These are phyloP conservation scores for Pampusana beccarii DNA, from an alignment of 2,113 vertebrate genomes.

Conservation along the genomic window DNA sequence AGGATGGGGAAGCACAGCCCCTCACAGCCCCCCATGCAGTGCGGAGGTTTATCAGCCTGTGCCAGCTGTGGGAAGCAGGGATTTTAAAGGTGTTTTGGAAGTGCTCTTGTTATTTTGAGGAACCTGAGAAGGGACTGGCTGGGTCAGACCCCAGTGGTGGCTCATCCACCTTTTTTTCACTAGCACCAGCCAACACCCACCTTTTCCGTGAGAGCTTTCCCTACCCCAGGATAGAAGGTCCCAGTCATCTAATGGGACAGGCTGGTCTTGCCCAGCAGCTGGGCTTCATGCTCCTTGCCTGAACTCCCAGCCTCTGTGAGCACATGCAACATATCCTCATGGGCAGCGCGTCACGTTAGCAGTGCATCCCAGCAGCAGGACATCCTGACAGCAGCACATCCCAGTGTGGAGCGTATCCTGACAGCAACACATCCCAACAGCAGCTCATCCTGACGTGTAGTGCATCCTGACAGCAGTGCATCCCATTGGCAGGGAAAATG, in stretches of 20 bases:
- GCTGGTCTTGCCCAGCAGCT: background rate
- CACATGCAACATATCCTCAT: accelerated
- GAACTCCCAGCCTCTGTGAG: background rate
- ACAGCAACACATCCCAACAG: no score
- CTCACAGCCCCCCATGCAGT: accelerated
- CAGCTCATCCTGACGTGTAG: no score
- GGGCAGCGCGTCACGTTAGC: accelerated
- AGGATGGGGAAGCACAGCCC: background rate
- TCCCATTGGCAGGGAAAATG: background rate
- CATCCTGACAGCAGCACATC: no score
- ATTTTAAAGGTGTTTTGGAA: background rate
- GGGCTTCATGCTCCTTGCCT: accelerated
- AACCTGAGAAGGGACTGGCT: background rate
- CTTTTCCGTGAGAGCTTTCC: background rate
- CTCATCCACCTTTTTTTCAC: background rate
- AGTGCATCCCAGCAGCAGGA: background rate
- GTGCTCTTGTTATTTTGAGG: background rate
- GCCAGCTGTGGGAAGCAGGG: background rate
- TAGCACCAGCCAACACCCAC: accelerated
- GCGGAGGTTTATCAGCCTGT: background rate
- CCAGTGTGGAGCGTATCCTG: background rate
- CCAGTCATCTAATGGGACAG: background rate
- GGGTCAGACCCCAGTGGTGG: background rate
- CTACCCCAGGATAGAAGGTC: accelerated
- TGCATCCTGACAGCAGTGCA: accelerated